phyloP scores from a whole-genome alignment of 2,888 invertebrate genomes.

The Corythucha ciliata region DNA sequence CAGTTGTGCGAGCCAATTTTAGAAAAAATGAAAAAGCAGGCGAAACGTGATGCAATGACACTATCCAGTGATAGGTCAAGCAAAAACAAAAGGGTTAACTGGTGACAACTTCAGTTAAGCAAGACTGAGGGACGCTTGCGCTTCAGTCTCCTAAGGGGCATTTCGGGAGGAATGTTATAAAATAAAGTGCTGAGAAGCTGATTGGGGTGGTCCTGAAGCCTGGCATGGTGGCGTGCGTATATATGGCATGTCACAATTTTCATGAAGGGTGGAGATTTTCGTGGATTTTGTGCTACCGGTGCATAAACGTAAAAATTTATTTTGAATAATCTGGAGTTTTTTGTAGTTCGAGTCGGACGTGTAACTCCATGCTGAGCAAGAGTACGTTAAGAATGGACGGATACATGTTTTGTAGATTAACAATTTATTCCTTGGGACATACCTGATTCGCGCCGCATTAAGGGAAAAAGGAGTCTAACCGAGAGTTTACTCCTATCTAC shows the following conservation, averaged over 20 bases:
- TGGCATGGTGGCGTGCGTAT: not conserved
- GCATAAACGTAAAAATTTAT: conserved; percentile 2
- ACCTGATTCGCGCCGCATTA: not conserved
- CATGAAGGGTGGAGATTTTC: not conserved
- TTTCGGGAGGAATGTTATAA: conserved; percentile 1
- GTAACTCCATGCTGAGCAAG: conserved; percentile 4
- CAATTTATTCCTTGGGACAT: not conserved
- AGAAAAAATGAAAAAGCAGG: too few species aligned
- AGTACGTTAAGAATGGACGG: conserved; percentile 6
- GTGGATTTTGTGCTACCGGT: conserved; percentile 2
- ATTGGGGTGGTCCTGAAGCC: conserved; percentile 5
- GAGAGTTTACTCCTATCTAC: too few species aligned
- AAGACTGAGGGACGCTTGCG: too few species aligned
- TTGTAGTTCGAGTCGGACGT: conserved; percentile 13
- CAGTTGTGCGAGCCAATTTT: too few species aligned
- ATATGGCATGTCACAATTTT: not conserved
- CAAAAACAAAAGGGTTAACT: too few species aligned
- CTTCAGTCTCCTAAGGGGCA: too few species aligned
- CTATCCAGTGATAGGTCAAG: too few species aligned
- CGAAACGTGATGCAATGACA: too few species aligned
- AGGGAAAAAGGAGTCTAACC: not conserved
- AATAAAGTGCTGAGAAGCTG: not conserved
- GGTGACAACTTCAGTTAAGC: too few species aligned
- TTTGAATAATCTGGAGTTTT: conserved; percentile 13
- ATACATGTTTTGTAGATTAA: conserved; percentile 5